Evolutionary conservation across 2,113 vertebrate genomes (phyloP).

Genomic region (Cygnus atratus): DNA sequence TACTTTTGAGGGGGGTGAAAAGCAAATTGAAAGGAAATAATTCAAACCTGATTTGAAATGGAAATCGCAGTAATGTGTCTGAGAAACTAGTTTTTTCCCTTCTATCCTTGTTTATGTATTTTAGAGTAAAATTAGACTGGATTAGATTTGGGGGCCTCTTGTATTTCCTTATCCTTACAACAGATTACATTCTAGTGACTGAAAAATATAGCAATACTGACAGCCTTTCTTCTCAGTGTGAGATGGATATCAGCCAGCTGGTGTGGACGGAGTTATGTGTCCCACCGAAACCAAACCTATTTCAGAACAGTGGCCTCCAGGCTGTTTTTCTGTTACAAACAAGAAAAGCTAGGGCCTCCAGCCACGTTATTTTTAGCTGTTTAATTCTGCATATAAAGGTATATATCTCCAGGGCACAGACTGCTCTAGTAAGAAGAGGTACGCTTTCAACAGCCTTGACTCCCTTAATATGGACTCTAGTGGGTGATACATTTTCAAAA

Average conservation of each 20-base stretch:
- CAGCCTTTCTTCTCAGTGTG: constrained; percentile 37
- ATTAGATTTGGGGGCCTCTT: constrained; percentile 26
- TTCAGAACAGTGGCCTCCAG: not conserved
- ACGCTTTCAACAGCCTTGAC: not conserved
- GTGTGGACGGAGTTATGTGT: not conserved
- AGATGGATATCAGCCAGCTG: constrained; percentile 55
- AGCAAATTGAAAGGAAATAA: constrained; percentile 46
- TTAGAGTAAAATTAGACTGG: constrained; percentile 51
- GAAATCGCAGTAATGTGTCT: constrained; percentile 13
- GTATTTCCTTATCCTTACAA: constrained; percentile 63
- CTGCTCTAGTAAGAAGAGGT: not conserved
- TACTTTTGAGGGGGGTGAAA: not conserved
- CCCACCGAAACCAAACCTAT: constrained; percentile 2
- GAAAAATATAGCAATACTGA: constrained; percentile 54
- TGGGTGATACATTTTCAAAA: not conserved
- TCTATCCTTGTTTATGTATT: not conserved
- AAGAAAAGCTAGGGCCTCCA: constrained; percentile 2
- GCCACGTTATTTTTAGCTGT: constrained; percentile 13
- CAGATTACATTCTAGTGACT: constrained; percentile 54
- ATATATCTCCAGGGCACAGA: not conserved
- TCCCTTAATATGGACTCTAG: not conserved
- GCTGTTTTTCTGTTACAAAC: not conserved
- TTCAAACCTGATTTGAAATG: constrained; percentile 40
- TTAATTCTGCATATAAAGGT: constrained; percentile 31
- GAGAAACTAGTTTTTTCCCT: constrained; percentile 29